phyloP scores from a whole-genome alignment of 2,797 vertebrate genomes.

The Pangasius mekongensis region DNA sequence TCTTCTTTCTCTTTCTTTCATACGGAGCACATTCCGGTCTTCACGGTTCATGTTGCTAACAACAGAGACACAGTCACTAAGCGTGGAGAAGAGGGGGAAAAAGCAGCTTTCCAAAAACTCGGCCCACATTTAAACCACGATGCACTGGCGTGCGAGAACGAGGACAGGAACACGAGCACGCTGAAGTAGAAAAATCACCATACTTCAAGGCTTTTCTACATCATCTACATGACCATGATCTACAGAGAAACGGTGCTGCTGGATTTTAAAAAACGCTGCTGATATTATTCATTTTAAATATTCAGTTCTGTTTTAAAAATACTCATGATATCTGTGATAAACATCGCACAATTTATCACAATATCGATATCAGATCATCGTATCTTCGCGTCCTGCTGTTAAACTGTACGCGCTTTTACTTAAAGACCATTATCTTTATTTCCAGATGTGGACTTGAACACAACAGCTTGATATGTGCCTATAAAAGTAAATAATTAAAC shows the following conservation, averaged over 20 bases:
- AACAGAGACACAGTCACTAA: conserved; percentile 72
- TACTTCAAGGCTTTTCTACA: too few species aligned
- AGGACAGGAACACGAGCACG: background rate
- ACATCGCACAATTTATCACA: background rate
- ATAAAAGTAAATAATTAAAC: background rate
- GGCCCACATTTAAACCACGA: conserved; percentile 27
- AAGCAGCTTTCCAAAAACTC: conserved; percentile 63
- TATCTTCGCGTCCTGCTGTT: background rate
- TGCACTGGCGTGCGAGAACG: background rate
- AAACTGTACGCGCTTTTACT: background rate
- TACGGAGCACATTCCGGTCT: conserved; percentile 99
- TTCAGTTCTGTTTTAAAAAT: background rate
- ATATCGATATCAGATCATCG: background rate
- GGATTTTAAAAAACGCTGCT: background rate
- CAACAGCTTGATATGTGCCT: background rate
- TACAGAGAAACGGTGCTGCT: background rate
- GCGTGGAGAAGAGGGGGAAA: conserved; percentile 58
- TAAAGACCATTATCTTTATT: background rate
- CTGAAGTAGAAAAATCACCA: background rate
- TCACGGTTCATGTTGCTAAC: conserved; percentile 99
- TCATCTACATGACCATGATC: background rate
- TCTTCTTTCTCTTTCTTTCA: conserved; percentile 99
- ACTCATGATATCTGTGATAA: background rate
- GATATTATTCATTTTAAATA: background rate
- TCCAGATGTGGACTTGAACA: background rate